A percentile compares a stretch with the other conserved stretches of the same genome.
phyloP scores from a whole-genome alignment of 2,113 vertebrate species.

The Heliornis fulica region DNA sequence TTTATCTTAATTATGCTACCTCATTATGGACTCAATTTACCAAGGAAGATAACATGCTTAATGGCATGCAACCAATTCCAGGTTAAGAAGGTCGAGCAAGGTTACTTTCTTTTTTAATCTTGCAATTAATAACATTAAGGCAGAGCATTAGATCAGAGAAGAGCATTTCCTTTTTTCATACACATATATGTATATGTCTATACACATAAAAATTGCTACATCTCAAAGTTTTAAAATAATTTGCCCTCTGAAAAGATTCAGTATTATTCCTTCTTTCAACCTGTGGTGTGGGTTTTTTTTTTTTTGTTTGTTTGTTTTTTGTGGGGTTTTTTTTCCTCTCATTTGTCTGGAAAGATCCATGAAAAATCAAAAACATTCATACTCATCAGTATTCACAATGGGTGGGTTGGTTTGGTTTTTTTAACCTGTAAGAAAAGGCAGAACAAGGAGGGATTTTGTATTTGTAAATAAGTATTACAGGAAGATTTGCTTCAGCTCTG shows the following conservation, averaged over 20 bases:
- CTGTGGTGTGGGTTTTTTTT: too few species aligned
- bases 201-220: background rate
- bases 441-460: background rate
- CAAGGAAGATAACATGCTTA: background rate
- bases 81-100: background rate
- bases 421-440: background rate
- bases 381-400: background rate
- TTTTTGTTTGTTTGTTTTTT: too few species aligned
- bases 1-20: background rate
- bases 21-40: background rate
- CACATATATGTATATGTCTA: too few species aligned
- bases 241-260: background rate
- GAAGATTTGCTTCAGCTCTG: background rate
- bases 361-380: background rate
- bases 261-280: background rate
- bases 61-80: background rate
- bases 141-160: background rate
- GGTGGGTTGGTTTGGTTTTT: background rate
- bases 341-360: background rate
- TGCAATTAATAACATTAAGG: background rate
- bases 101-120: background rate
- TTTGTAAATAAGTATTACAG: background rate
- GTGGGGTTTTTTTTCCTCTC: too few species aligned
- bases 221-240: background rate
- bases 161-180: background rate